phyloP scores from a whole-genome alignment of 2,888 invertebrate genomes.

The Agonopterix arenella region DNA sequence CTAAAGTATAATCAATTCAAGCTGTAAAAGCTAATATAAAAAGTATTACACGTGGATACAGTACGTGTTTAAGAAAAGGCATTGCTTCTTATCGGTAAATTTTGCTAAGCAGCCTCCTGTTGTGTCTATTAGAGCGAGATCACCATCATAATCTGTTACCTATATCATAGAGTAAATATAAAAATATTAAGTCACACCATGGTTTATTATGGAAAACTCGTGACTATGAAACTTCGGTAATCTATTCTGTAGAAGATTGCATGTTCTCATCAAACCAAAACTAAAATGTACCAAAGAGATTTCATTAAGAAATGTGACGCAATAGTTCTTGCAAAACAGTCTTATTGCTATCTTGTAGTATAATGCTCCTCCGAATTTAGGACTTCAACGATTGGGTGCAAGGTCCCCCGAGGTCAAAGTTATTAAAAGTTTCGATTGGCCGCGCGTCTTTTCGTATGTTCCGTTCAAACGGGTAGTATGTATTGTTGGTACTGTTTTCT shows the following conservation, averaged over 20 bases:
- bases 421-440: slow-evolving; percentile 33
- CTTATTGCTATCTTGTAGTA: background rate
- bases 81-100: slow-evolving; percentile 6
- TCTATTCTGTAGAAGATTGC: too few species aligned
- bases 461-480: too few species aligned
- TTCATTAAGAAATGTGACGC: background rate
- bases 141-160: slow-evolving; percentile 21
- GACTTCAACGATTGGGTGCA: background rate
- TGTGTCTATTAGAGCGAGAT: slow-evolving; percentile 28
- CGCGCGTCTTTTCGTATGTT: background rate
- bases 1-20: too few species aligned
- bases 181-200: too few species aligned
- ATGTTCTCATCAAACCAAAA: background rate
- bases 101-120: slow-evolving; percentile 30
- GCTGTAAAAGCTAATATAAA: too few species aligned
- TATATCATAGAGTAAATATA: too few species aligned
- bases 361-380: background rate
- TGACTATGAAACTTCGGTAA: slow-evolving; percentile 17
- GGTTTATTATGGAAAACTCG: slow-evolving; percentile 41
- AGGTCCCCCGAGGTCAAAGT: slow-evolving; percentile 4
- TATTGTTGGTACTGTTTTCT: too few species aligned
- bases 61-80: slow-evolving; percentile 5
- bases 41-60: slow-evolving; percentile 3
- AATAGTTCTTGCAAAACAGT: background rate
- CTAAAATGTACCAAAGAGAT: background rate